Evolutionary conservation across 2,113 vertebrate genomes (phyloP), one percentile per base, ranked within the genome.

Genomic region (Triplophysa siluroides): DNA sequence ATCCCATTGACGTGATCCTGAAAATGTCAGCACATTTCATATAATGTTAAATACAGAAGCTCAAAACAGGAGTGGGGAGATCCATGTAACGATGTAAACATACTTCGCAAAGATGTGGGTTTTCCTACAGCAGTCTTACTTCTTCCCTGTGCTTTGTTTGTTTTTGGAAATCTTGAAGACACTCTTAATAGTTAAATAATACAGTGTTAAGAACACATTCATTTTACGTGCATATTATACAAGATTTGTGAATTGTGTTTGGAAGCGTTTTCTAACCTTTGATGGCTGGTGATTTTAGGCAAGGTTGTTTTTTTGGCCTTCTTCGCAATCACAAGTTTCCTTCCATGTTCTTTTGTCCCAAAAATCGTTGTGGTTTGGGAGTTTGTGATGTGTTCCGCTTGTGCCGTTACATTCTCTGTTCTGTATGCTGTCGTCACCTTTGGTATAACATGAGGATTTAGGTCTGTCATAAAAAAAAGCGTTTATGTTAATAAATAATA

Each of bases 271-370:
- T 24, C 6, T 83, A 12, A 87, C 85, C 85, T 83, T 54, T 66
- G 60, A 43, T 70, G 83, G 11, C 45, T 73, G 23, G 63, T 29
- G 56, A 86, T 81, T 70, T 90, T 86, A 10, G 83, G 85, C 8
- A 85, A 85, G 33, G 10, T 52, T 4, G 58, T 47, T 83, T 85
- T 84, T 43, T 79, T 76, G 9, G 18, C 58, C 52, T 68, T 23
- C 62, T 72, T 70, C n/a, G 0, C 64, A 16, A 47, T 45, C 2
- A 4, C 12, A 1, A 8, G 21, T 50, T 41, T 5, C 10, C 76
- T 64, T 76, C 64, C 1, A 29, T 63, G n/a, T 68, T 66, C 19
- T 63, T 78, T 77, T 78, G 76, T 18, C 11, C 38, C 3, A 4
- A 29, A 33, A 1, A 14, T n/a, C 0, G 61, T 64, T 5, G 50